These are phyloP conservation scores for Petrocephalus zakoni DNA, from an alignment of 2,113 vertebrate genomes.

Conservation along the genomic window DNA sequence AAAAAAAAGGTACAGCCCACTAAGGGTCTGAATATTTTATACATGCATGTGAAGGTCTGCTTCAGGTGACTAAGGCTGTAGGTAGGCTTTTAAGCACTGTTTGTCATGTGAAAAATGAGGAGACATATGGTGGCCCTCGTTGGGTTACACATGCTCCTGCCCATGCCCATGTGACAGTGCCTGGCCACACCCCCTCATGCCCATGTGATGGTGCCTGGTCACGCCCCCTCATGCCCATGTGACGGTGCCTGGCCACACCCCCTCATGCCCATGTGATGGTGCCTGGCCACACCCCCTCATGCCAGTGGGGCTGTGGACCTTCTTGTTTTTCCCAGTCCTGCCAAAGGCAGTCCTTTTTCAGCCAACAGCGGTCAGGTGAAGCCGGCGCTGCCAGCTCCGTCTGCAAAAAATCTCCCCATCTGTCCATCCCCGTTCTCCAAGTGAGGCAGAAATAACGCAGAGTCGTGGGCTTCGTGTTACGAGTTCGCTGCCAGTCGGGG, in stretches of 20 bases:
- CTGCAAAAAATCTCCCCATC: constrained; percentile 22
- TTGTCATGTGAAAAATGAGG: not conserved
- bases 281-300: not conserved
- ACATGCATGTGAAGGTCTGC: not conserved
- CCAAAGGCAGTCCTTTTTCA: not conserved
- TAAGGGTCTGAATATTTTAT: not conserved
- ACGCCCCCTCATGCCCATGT: not conserved
- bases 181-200: no score
- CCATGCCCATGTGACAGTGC: not conserved
- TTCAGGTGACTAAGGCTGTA: not conserved
- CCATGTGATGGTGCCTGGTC: not conserved
- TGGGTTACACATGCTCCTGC: not conserved
- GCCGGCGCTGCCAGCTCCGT: not conserved
- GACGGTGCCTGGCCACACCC: not conserved
- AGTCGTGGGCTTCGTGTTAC: constrained; percentile 36
- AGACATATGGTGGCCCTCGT: not conserved
- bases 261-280: not conserved
- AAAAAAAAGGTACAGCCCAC: not conserved
- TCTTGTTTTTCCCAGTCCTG: constrained; percentile 3
- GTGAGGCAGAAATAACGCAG: constrained; percentile 32
- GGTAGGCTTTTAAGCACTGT: not conserved
- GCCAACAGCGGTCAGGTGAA: not conserved
- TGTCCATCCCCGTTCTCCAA: constrained; percentile 31
- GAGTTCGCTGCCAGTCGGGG: constrained; percentile 12
- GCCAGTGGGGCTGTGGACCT: not conserved